Percentiles rank a stretch among this genome's conserved stretches.
These are phyloP conservation scores for Podarcis cretensis DNA, from an alignment of 2,113 vertebrate genomes.

Conservation along the genomic window DNA sequence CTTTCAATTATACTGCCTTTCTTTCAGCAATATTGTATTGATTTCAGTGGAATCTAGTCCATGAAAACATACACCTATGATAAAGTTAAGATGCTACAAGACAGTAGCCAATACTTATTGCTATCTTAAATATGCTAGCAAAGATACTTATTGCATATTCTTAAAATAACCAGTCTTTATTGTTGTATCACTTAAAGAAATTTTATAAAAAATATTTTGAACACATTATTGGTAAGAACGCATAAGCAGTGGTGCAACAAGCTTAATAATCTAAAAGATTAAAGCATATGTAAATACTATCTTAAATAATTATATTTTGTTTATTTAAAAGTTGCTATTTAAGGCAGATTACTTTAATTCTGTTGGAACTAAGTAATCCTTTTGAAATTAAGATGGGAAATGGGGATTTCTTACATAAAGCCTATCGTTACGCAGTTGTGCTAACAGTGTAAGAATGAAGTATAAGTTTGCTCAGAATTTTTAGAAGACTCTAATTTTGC, in stretches of 20 bases:
- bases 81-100: too few species aligned
- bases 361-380: slow-evolving; percentile 61
- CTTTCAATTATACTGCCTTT: slow-evolving; percentile 1
- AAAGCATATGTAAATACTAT: slow-evolving; percentile 50
- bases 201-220: slow-evolving; percentile 24
- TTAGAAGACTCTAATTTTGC: slow-evolving; percentile 34
- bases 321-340: slow-evolving; percentile 59
- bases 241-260: slow-evolving; percentile 19
- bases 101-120: too few species aligned
- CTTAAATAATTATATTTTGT: slow-evolving; percentile 31
- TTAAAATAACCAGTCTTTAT: too few species aligned
- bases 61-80: too few species aligned
- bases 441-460: slow-evolving; percentile 35
- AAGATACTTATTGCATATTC: too few species aligned
- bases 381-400: slow-evolving; percentile 69
- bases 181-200: slow-evolving; percentile 19
- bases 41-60: slow-evolving; percentile 16
- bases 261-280: slow-evolving; percentile 10
- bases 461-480: slow-evolving; percentile 27
- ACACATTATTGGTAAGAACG: slow-evolving; percentile 54
- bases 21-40: slow-evolving; percentile 35
- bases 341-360: slow-evolving; percentile 68
- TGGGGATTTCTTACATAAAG: slow-evolving; percentile 57
- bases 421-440: slow-evolving; percentile 29
- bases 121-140: too few species aligned